Evolutionary conservation across 2,888 invertebrate species (phyloP).

Genomic region (Protodeltote pygarga): DNA sequence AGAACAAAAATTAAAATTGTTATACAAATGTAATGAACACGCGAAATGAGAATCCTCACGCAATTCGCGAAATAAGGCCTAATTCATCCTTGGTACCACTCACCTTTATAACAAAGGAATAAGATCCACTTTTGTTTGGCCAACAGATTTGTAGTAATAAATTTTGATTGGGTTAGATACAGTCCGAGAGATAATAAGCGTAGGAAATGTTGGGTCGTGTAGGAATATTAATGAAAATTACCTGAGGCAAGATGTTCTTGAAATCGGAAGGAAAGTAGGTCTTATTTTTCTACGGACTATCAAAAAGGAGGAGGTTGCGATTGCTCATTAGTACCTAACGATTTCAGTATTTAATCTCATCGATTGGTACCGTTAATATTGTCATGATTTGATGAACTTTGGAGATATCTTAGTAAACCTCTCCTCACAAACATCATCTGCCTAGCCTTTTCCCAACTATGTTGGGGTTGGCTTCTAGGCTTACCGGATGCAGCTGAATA

Average conservation of each 20-base stretch:
- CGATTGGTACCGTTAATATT: too few species aligned
- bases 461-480: too few species aligned
- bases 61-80: conserved; percentile 46
- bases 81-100: not conserved
- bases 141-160: conserved; percentile 19
- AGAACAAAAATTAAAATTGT: conserved; percentile 42
- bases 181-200: conserved; percentile 38
- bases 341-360: too few species aligned
- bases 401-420: too few species aligned
- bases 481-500: too few species aligned
- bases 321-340: too few species aligned
- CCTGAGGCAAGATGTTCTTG: conserved; percentile 15
- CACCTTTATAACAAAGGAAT: not conserved
- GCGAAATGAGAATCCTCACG: conserved; percentile 48
- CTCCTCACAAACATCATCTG: too few species aligned
- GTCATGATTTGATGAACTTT: too few species aligned
- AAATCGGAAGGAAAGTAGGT: not conserved
- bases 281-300: too few species aligned
- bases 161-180: conserved; percentile 48
- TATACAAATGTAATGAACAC: conserved; percentile 45
- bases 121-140: conserved; percentile 15
- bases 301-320: too few species aligned
- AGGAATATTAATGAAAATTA: conserved; percentile 41
- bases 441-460: too few species aligned
- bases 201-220: conserved; percentile 27